These are phyloP conservation scores for Aurelia aurita complex sp. Pacific DNA, from an alignment of 30 jellyfish, hydroid and myxozoan genomes.

Conservation along the genomic window DNA sequence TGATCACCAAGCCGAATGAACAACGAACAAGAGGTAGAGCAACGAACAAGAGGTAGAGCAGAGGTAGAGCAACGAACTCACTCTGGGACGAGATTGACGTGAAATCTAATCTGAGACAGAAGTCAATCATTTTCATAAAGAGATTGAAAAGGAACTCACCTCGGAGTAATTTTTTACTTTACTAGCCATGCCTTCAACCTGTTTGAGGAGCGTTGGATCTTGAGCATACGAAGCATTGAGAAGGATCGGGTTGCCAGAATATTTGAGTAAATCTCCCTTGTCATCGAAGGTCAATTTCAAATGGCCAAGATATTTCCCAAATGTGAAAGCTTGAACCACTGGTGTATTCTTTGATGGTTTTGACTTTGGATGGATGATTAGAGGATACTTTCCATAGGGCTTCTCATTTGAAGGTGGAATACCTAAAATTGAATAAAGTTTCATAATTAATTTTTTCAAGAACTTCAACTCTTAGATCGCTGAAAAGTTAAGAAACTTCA, in stretches of 20 bases:
- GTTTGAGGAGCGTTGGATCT: slow-evolving; percentile 65
- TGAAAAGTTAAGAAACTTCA: no score
- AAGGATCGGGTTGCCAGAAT: slow-evolving; percentile 92
- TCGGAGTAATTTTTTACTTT: slow-evolving; percentile 37
- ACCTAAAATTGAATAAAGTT: slow-evolving; percentile 40
- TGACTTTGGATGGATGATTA: slow-evolving; percentile 60
- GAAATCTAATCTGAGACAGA: no score
- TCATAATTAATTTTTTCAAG: no score
- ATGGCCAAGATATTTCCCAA: slow-evolving; percentile 94
- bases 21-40: no score
- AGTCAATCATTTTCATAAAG: no score
- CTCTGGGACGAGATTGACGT: no score
- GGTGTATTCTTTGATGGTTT: slow-evolving; percentile 75
- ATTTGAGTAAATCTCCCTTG: slow-evolving; percentile 72
- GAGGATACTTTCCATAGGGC: slow-evolving; percentile 87
- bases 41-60: no score
- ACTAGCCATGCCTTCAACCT: slow-evolving; percentile 67
- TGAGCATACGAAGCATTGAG: slow-evolving; percentile 74
- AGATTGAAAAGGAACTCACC: slow-evolving; percentile 12
- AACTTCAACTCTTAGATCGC: no score
- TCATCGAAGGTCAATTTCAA: slow-evolving; percentile 76
- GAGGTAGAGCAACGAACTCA: no score
- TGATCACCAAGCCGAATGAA: no score
- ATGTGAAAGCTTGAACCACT: slow-evolving; percentile 90
- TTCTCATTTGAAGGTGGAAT: slow-evolving; percentile 93